Conservation (phyloP, 2,113 vertebrate genomes). For the Cyprinodon tularosa region DNA sequence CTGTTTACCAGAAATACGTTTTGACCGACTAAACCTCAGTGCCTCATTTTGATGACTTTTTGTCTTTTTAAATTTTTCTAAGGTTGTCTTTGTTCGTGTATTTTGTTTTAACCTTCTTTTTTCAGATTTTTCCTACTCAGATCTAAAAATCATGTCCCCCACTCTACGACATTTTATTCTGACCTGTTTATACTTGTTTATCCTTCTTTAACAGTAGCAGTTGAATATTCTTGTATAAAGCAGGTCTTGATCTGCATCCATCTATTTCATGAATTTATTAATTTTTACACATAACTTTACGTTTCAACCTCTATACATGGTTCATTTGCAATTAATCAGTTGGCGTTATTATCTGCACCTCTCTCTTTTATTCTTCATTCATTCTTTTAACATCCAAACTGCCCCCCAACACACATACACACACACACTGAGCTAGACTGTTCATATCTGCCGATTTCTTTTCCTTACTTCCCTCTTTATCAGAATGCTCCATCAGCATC, state of each 20-base stretch:
- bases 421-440: not conserved
- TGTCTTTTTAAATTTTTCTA: too few relatives aligned
- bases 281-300: not conserved
- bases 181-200: not conserved
- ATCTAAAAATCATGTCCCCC: not conserved
- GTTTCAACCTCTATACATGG: not conserved
- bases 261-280: not conserved
- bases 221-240: not conserved
- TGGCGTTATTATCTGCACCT: not conserved
- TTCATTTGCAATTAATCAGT: not conserved
- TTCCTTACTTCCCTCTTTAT: conserved; percentile 37
- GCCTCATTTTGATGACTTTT: too few relatives aligned
- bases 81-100: too few relatives aligned
- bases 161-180: not conserved
- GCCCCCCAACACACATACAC: too few relatives aligned
- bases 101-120: too few relatives aligned
- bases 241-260: not conserved
- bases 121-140: not conserved
- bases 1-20: too few relatives aligned
- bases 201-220: not conserved
- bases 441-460: conserved; percentile 25
- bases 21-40: too few relatives aligned
- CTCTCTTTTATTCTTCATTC: not conserved
- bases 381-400: not conserved
- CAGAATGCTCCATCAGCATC: conserved; percentile 44